Base-by-base conservation (phyloP, 2,888 invertebrate species). In the Parnassius apollo region DNA sequence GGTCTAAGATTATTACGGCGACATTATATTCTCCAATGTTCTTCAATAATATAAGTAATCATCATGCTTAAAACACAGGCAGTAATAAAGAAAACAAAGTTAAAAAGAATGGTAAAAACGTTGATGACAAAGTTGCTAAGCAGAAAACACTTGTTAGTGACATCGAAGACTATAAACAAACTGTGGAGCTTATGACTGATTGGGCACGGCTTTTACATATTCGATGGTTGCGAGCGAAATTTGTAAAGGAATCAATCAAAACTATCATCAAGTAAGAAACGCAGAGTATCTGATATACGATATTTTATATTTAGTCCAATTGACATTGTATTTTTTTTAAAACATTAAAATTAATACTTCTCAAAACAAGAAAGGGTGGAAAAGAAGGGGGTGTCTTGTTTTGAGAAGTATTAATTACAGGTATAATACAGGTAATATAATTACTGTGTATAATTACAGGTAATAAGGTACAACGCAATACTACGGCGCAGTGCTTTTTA, bases 201-300 rank as follows among this genome's bases (percentile, higher is more conserved):
- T 86, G 82, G 64, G 83, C 85, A 1, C 78, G 89, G 53, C 64
- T 85, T 2, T 62, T 86, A 44, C 76, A 84, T 55, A 79, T 85
- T 25, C 69, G 85, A 63, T 88, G 89, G 89, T 59, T 90, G 25
- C 85, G 88, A 66, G 81, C 78, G 1, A 83, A 83, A 50, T 69
- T 90, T 42, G 64, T 85, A 58, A 85, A 81, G 58, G 80, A 83
- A 53, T 74, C 89, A 0, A 71, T 86, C 13, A 65, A 71, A 51
- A 65, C 82, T 22, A 81, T 87, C 12, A 65, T 76, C 52, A 87
- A 75, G 90, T 89, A 74, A 59, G 75, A 50, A 25, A 48, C 25
- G 51, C 22, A 9, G n/a, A 35, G 13, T 52, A n/a, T n/a, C 18
- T 22, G 9, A 12, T 22, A 12, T 44, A 42, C 44, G 9, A 9